Base-by-base conservation (phyloP, 2,113 vertebrate species). In the Anolis sagrei region DNA sequence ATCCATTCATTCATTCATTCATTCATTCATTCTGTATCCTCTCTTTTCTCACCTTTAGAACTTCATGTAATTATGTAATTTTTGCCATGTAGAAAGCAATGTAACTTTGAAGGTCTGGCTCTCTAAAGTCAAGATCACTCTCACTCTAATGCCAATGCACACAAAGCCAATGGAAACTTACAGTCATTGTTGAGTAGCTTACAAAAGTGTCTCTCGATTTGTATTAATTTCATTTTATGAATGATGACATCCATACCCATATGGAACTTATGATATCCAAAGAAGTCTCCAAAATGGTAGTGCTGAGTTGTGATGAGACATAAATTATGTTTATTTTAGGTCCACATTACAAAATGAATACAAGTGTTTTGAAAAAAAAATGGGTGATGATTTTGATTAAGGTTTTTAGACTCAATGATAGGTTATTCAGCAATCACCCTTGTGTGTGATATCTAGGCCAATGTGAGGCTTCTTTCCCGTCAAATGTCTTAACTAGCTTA, bases 231-330 rank as follows among this genome's bases (percentile, higher is more conserved):
- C 87, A 93, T 36, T 91, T 79, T 93, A 95, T 58, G 76, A 84
- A 94, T 93, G 92, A 94, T 96, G 95, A 95, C 95, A 96, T 95
- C 91, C 94, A 73, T 88, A 93, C 94, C 94, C 95, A 96, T 97
- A 94, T 96, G 96, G 92, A 94, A 92, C 94, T 92, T 92, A 97
- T 97, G 93, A 94, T 92, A 84, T 95, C 86, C 92, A 92, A 81
- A 48, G 91, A 75, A 95, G 90, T 94, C 95, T 96, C 95, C 94
- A 95, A 93, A 95, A 94, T 95, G 91, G 90, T 95, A 95, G 94
- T 92, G 89, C 93, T 92, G 95, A 92, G 94, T 95, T 95, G 91
- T 88, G 86, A 88, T 94, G 93, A 95, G 95, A 95, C 89, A 86
- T 93, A 91, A 89, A 95, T 90, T 84, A 78, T 73, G 86, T 74